Percentiles rank a stretch among this genome's conserved stretches.
Conservation (phyloP, 2,888 invertebrate genomes). For the Andrena flavipes region DNA sequence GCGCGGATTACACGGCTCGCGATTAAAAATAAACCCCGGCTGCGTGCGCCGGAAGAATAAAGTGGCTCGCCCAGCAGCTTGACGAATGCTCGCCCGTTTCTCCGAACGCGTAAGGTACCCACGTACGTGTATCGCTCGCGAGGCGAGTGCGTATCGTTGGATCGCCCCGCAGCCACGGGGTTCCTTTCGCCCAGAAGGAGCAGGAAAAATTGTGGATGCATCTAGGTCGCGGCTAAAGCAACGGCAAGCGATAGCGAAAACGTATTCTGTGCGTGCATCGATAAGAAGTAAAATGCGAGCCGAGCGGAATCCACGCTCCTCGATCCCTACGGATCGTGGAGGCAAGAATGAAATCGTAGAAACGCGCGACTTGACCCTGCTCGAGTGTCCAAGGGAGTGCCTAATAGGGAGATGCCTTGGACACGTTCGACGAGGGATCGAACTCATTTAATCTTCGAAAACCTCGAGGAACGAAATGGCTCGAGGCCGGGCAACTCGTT, state of each 20-base stretch:
- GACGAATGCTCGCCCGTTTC: constrained; percentile 56
- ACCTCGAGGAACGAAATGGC: neutral
- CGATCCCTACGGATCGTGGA: too few species aligned
- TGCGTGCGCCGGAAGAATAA: constrained; percentile 58
- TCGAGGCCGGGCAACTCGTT: constrained; percentile 22
- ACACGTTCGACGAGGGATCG: too few species aligned
- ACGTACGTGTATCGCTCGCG: neutral
- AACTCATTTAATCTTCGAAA: neutral
- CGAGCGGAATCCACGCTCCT: constrained; percentile 8
- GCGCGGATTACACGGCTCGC: constrained; percentile 8
- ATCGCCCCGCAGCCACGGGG: constrained; percentile 61
- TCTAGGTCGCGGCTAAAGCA: constrained; percentile 79
- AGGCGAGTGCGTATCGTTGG: constrained; percentile 68
- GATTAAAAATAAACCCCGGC: constrained; percentile 61
- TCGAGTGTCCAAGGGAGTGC: neutral
- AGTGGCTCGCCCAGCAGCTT: constrained; percentile 42
- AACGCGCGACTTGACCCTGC: neutral
- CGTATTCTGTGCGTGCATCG: constrained; percentile 75
- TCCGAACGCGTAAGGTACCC: too few species aligned
- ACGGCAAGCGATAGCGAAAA: constrained; percentile 79
- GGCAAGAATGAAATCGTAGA: neutral
- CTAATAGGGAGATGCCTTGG: neutral
- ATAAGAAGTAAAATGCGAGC: constrained; percentile 70
- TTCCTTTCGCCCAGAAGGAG: constrained; percentile 55
- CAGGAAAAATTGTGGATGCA: constrained; percentile 78